A percentile compares a stretch with the other conserved stretches of the same genome.
Evolutionary conservation across 2,888 invertebrate genomes (phyloP).

Genomic region (Drosophila infuscata): DNA sequence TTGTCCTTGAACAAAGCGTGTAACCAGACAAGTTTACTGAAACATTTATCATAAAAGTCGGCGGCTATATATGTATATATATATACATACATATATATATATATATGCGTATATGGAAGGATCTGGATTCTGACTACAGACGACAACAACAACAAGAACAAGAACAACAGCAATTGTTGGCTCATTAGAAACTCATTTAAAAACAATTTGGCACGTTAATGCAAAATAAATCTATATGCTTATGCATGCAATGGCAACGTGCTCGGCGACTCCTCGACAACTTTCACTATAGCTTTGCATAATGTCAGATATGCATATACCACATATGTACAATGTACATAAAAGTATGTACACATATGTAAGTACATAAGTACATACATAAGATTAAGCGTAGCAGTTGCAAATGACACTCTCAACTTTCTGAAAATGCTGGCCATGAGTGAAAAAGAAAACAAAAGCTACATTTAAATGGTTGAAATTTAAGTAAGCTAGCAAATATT

Average conservation of each 20-base stretch:
- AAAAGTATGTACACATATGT: conserved; percentile 5
- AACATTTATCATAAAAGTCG: conserved; percentile 70
- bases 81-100: conserved; percentile 8
- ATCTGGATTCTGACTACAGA: conserved; percentile 37
- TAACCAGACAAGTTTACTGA: conserved; percentile 47
- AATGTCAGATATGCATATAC: conserved; percentile 19
- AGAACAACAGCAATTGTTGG: conserved; percentile 69
- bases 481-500: conserved; percentile 8
- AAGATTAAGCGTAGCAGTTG: conserved; percentile 44
- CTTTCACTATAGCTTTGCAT: conserved; percentile 37
- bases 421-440: conserved; percentile 4
- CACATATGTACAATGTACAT: conserved; percentile 2
- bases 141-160: conserved; percentile 36
- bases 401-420: conserved; percentile 59
- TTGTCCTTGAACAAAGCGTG: conserved; percentile 66
- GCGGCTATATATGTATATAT: conserved; percentile 21
- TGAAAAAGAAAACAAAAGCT: background rate
- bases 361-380: conserved; percentile 3
- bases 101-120: conserved; percentile 18
- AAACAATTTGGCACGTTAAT: conserved; percentile 81
- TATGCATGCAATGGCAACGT: conserved; percentile 63
- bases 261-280: conserved; percentile 29
- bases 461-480: no score
- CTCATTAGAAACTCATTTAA: conserved; percentile 81
- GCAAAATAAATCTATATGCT: conserved; percentile 80